Evolutionary conservation across 1,140 invertebrate species (phyloP), one percentile per base, ranked within the genome.

Genomic region (Atta texana): DNA sequence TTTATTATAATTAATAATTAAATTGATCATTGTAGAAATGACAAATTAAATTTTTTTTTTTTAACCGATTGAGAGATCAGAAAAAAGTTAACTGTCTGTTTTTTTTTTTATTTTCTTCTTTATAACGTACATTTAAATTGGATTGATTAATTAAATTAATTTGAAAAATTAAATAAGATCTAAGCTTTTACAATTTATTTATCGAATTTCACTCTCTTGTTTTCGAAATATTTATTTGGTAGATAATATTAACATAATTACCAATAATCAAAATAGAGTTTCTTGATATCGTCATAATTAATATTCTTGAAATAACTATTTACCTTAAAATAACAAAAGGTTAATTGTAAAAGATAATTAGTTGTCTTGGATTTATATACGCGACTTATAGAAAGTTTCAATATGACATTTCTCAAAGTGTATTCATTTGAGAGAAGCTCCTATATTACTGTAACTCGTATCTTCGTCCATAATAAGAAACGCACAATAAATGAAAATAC

Each of bases 321-420:
- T 71, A 24, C 44, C 16, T 44, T 8, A 16, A 24, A 59, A 18
- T 59, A 76, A 76, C 53, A 61, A 7, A 7, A 21, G 18, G 55
- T 10, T 24, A 59, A 57, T 31, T 75, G 53, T 14, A 39, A 44
- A 16, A 44, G 14, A 44, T 57, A 76, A 76, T 61, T 34, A 16
- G 8, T 34, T 8, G 16, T 28, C 24, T 16, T 28, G 64, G 21
- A 71, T 71, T 44, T 59, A 18, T 59, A 12, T 57, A 31, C 16
- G 14, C 18, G 21, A 69, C 10, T 69, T 81, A 71, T 81, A 49
- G 66, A 81, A 71, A 57, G n/a, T 69, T 39, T 69, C 34, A 39
- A 55, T 16, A 31, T 28, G 16, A 31, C 51, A 39, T 53, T 53
- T 80, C 31, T 34, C 18, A 39, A 39, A 51, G 39, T 31, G 21